Conservation (phyloP, 2,888 invertebrate genomes). For the Venusia cambrica region DNA sequence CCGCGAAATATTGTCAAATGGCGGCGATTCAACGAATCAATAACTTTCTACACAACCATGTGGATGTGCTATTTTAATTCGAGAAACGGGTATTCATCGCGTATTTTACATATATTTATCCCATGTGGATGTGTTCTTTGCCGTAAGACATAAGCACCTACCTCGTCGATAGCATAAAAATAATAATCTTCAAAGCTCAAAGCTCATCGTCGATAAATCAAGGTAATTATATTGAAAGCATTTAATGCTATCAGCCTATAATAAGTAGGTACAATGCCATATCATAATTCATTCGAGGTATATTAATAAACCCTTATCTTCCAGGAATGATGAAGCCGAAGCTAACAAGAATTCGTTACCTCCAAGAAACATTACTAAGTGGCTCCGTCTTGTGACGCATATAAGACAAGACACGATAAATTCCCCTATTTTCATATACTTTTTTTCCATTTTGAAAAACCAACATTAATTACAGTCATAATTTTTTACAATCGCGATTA, state of each 20-base stretch:
- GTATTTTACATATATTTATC: too few species aligned
- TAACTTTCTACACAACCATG: constrained; percentile 52
- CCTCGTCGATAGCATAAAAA: too few species aligned
- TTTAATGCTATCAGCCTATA: too few species aligned
- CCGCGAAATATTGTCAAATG: constrained; percentile 48
- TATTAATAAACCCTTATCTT: constrained; percentile 37
- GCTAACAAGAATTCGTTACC: constrained; percentile 49
- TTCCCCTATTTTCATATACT: constrained; percentile 35
- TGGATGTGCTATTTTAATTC: constrained; percentile 33
- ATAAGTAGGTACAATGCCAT: too few species aligned
- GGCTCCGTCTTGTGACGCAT: constrained; percentile 70
- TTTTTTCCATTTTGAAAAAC: constrained; percentile 41
- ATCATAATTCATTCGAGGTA: constrained; percentile 6
- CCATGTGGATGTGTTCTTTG: too few species aligned
- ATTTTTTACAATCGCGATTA: constrained; percentile 34
- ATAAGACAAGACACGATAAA: constrained; percentile 43
- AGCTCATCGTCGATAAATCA: constrained; percentile 1
- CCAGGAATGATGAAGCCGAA: constrained; percentile 75
- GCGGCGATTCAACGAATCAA: constrained; percentile 67
- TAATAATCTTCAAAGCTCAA: too few species aligned
- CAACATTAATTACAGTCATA: constrained; percentile 21
- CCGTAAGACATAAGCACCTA: too few species aligned
- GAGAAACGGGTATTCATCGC: too few species aligned
- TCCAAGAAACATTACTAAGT: constrained; percentile 59
- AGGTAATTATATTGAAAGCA: neutral